Evolutionary conservation across 2,113 vertebrate species (phyloP), one percentile per base, ranked within the genome.

Genomic region (Scortum barcoo): DNA sequence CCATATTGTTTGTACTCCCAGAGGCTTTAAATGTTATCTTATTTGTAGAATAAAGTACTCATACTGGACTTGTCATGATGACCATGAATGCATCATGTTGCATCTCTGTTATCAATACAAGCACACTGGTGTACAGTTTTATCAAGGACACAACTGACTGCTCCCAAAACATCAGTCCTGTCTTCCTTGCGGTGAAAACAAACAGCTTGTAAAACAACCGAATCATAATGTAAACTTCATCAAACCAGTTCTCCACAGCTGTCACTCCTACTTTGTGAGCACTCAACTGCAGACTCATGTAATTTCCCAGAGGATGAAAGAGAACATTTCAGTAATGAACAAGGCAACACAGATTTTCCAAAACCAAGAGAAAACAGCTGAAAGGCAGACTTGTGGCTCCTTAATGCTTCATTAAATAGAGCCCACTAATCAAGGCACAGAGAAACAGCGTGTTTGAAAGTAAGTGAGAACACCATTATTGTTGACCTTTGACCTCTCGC

Each of bases 401-500:
- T 61, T 19, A 57, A 62, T 8, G 46, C 42, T 75, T 65, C 2
- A 7, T 66, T 58, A 58, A 71, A 71, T 10, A 50, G 36, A 60
- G 26, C 24, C 40, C 24, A 6, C 38, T 65, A 69, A 62, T 56
- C 40, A 42, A 33, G 28, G 40, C 48, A 9, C 36, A 53, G 48
- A 30, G 51, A 60, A 3, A 24, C 10, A 8, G n/a, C 17, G 30
- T 61, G 22, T 74, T 65, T 51, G 7, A 74, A 7, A 58, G 50
- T 63, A 65, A 74, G 36, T 26, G 58, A 71, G 53, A 54, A 60
- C 50, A 33, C 19, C 17, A 20, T 63, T 76, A 76, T 87, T 72
- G 85, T 10, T 61, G 76, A 80, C 76, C 66, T 76, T 76, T 79
- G 76, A 5, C 40, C 58, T 61, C 44, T 63, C 54, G 50, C 19